Evolutionary conservation across 2,888 invertebrate species (phyloP), one percentile per base, ranked within the genome.

Genomic region (Meloe dianella): DNA sequence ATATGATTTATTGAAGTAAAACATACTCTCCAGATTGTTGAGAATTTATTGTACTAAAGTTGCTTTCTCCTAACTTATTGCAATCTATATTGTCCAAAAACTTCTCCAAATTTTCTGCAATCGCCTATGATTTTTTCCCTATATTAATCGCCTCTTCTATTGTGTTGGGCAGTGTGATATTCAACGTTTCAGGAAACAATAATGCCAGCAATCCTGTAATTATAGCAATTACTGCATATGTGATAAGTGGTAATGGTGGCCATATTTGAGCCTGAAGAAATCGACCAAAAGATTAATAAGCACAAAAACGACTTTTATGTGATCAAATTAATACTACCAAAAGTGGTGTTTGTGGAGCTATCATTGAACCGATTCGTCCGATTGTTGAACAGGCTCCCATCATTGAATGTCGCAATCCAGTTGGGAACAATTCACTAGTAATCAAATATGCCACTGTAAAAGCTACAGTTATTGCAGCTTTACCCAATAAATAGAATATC

Each of bases 381-480:
- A 87, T 82, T 87, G 90, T 90, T 58, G 90, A 90, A 82, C 90
- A 90, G 30, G 85, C 80, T 0, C 89, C 89, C 73, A 91, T 85
- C 73, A 90, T 80, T 10, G 88, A 86, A 77, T 90, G 90, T 27
- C 91, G 84, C 59, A 88, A 82, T 32, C 85, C 84, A 9, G 91
- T 91, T 1, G 91, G 91, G 81, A 90, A 90, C 81, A 91, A 84
- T 84, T 91, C 91, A 54, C 89, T 87, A 0, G 90, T 90, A 80
- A 90, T 88, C 71, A 91, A 86, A 80, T 91, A 91, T 66, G 89
- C 84, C 6, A 89, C 86, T 29, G 88, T 87, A 83, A 90, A 90
- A 60, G 90, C 88, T 69, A 87, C 85, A 0, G 90, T 89, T 65
- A 90, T 89, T 70, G 87, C 87, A 81, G 87, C 89, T 84, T 91